These are phyloP conservation scores for Momotus momota DNA, from an alignment of 2,797 vertebrate species.

Conservation along the genomic window DNA sequence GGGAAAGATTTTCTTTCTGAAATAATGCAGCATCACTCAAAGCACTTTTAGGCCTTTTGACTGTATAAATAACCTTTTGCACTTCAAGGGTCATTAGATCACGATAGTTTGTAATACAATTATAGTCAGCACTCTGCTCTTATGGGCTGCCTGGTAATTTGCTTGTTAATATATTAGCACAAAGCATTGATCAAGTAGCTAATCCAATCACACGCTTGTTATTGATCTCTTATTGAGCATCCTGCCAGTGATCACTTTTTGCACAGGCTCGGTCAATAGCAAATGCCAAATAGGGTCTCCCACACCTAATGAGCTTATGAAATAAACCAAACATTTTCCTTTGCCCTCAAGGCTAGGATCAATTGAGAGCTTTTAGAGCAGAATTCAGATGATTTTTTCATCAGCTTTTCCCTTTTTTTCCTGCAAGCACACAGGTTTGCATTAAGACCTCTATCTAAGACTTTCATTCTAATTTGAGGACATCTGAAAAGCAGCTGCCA, in stretches of 20 bases:
- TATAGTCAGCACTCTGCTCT: constrained; percentile 81
- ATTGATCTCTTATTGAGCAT: constrained; percentile 92
- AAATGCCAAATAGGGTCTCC: constrained; percentile 88
- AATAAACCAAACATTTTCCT: constrained; percentile 98
- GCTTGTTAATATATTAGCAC: constrained; percentile 98
- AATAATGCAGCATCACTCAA: constrained; percentile 47
- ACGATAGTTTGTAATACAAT: constrained; percentile 81
- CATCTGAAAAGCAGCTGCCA: constrained; percentile 90
- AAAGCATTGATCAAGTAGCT: constrained; percentile 92
- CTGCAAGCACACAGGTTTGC: constrained; percentile 75
- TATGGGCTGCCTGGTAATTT: constrained; percentile 87
- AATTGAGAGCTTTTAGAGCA: constrained; percentile 86
- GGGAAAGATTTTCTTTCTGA: constrained; percentile 55
- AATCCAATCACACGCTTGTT: constrained; percentile 92
- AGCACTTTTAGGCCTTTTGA: constrained; percentile 71
- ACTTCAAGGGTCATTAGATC: constrained; percentile 80
- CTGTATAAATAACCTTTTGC: constrained; percentile 82
- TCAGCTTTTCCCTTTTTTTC: constrained; percentile 70
- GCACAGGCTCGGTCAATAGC: constrained; percentile 88
- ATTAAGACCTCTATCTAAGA: constrained; percentile 73
- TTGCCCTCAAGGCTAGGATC: constrained; percentile 88
- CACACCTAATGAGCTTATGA: constrained; percentile 93
- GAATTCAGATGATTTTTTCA: constrained; percentile 92
- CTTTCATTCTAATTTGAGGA: constrained; percentile 78
- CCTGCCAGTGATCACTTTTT: constrained; percentile 91